phyloP scores from a whole-genome alignment of 1,140 invertebrate genomes.

The Cydia fagiglandana region DNA sequence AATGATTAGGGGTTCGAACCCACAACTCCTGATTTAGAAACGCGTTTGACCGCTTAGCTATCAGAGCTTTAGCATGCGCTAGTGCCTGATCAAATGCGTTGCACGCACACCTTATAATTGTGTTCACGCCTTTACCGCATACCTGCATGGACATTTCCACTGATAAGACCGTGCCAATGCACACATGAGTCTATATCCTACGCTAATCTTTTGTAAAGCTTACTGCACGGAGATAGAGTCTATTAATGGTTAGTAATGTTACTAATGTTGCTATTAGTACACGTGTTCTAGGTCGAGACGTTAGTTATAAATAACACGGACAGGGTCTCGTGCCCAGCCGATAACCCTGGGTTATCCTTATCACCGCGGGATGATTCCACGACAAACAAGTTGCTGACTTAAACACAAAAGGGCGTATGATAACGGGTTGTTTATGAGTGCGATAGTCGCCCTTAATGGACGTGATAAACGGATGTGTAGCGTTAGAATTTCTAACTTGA shows the following conservation, averaged over 20 bases:
- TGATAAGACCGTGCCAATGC: constrained; percentile 18
- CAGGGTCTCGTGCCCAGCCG: constrained; percentile 57
- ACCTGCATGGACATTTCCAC: constrained; percentile 26
- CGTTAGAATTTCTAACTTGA: not conserved
- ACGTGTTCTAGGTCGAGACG: constrained; percentile 29
- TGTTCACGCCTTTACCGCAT: constrained; percentile 23
- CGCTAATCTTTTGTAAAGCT: too few species aligned
- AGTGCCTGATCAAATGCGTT: not conserved
- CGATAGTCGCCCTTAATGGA: not conserved
- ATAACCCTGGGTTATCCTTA: constrained; percentile 62
- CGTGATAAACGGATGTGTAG: not conserved
- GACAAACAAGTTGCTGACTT: constrained; percentile 54
- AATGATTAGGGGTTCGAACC: too few species aligned
- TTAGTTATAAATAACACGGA: constrained; percentile 59
- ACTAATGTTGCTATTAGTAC: not conserved
- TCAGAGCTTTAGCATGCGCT: not conserved
- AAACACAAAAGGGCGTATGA: constrained; percentile 26
- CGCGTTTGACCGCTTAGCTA: too few species aligned
- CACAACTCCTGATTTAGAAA: too few species aligned
- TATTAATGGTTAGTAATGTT: too few species aligned
- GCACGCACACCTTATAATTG: constrained; percentile 18
- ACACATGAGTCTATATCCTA: too few species aligned
- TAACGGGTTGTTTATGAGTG: not conserved
- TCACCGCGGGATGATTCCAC: constrained; percentile 69
- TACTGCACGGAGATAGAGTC: too few species aligned